phyloP scores from a whole-genome alignment of 1,140 invertebrate genomes.

The Lysiphlebus fabarum region DNA sequence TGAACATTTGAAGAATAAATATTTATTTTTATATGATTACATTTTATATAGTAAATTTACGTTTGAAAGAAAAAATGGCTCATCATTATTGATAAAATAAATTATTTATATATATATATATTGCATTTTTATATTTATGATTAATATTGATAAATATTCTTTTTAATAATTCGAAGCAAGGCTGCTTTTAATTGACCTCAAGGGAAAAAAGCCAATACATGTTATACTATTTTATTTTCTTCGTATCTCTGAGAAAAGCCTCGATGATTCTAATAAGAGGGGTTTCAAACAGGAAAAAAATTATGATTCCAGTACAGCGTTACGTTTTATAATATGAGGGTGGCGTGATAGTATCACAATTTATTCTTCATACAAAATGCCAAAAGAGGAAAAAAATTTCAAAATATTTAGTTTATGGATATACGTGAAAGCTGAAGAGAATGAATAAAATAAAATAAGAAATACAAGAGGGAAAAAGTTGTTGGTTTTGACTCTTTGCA shows the following conservation, averaged over 20 bases:
- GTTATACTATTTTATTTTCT: neutral
- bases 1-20: no score
- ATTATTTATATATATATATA: no score
- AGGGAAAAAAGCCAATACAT: neutral
- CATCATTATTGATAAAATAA: no score
- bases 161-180: no score
- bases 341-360: neutral
- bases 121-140: neutral
- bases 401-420: neutral
- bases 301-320: constrained; percentile 9
- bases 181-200: constrained; percentile 7
- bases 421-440: neutral
- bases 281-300: constrained; percentile 8
- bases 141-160: neutral
- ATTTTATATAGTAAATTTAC: no score
- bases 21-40: no score
- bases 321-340: neutral
- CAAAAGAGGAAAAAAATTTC: neutral
- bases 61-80: no score
- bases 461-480: constrained; percentile 7
- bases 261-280: neutral
- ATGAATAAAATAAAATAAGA: neutral
- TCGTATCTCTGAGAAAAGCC: neutral
- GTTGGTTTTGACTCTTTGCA: constrained; percentile 27
- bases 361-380: no score